Conservation (phyloP, 2,888 invertebrate genomes). For the Anthophora plumipes region DNA sequence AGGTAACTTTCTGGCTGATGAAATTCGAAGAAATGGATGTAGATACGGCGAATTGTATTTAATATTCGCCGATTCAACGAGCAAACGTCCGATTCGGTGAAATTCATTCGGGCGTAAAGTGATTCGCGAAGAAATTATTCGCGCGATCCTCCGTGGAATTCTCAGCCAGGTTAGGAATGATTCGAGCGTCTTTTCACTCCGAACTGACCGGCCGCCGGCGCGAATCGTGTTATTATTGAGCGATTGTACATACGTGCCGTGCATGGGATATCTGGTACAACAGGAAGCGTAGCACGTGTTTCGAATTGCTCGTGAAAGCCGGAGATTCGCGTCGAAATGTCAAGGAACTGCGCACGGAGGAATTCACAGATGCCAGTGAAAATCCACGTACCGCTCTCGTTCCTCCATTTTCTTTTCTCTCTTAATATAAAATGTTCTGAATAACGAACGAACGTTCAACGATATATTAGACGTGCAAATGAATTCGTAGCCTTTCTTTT, state of each 20-base stretch:
- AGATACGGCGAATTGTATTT: not conserved
- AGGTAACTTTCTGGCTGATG: no score
- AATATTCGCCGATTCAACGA: not conserved
- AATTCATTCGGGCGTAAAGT: not conserved
- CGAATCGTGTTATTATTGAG: conserved; percentile 57
- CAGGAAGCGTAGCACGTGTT: conserved; percentile 57
- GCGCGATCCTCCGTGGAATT: conserved; percentile 4
- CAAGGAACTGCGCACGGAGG: conserved; percentile 33
- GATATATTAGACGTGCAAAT: no score
- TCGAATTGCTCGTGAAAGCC: conserved; percentile 57
- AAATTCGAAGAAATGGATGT: not conserved
- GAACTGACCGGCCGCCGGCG: conserved; percentile 28
- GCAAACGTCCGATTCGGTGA: not conserved
- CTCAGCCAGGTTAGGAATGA: not conserved
- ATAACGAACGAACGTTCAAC: not conserved
- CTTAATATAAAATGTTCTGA: not conserved
- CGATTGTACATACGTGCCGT: conserved; percentile 49
- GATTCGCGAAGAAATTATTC: not conserved
- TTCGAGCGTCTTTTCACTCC: conserved; percentile 33
- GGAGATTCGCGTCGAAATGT: conserved; percentile 56
- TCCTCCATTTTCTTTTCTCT: not conserved
- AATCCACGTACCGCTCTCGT: not conserved
- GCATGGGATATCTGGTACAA: conserved; percentile 50
- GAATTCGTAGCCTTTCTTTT: no score
- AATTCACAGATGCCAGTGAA: conserved; percentile 17